Conservation (phyloP, 2,113 vertebrate genomes). For the Alosa alosa region DNA sequence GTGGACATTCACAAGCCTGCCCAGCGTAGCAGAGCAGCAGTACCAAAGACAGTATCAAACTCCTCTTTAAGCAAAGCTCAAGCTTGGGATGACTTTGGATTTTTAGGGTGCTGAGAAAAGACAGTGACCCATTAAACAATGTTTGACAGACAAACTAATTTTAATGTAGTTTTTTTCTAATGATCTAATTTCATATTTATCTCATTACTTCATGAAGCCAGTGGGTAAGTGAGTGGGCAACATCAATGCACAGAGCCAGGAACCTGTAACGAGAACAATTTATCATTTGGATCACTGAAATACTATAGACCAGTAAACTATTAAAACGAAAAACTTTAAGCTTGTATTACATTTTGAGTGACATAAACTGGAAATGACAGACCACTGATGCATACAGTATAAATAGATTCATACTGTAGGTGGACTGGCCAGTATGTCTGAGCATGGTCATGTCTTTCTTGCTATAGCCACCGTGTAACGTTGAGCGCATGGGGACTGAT, state of each 20-base stretch:
- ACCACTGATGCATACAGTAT: not conserved
- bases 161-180: not conserved
- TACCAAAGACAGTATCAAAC: not conserved
- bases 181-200: constrained; percentile 69
- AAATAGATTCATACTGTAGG: not conserved
- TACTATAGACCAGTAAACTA: not conserved
- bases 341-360: not conserved
- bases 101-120: constrained; percentile 37
- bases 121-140: constrained; percentile 57
- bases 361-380: not conserved
- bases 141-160: constrained; percentile 64
- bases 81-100: constrained; percentile 37
- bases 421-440: not conserved
- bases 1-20: not conserved
- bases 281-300: not conserved
- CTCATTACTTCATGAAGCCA: constrained; percentile 58
- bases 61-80: not conserved
- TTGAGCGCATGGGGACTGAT: not conserved
- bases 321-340: not conserved
- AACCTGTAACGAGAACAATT: not conserved
- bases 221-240: not conserved
- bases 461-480: not conserved
- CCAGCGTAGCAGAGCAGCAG: not conserved
- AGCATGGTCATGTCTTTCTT: not conserved
- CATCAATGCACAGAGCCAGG: not conserved